Conservation (phyloP, 2,888 invertebrate species). For the Eueremaeus valkanovi region DNA sequence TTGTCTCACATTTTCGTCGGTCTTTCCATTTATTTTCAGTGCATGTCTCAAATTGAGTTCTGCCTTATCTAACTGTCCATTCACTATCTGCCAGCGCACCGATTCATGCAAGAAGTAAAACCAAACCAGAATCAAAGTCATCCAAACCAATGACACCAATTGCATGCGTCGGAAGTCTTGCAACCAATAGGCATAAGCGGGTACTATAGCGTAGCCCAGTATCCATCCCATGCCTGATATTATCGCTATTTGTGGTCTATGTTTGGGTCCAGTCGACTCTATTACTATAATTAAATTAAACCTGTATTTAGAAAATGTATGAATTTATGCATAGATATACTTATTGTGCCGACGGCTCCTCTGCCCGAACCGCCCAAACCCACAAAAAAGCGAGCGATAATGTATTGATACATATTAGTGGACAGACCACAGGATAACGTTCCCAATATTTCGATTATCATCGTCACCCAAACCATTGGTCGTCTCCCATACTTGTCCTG, state of each 20-base stretch:
- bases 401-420: background rate
- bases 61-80: too few species aligned
- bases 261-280: background rate
- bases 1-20: too few species aligned
- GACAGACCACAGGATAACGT: conserved; percentile 1
- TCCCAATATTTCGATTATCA: background rate
- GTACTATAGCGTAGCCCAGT: conserved; percentile 31
- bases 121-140: background rate
- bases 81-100: too few species aligned
- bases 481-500: conserved; percentile 31
- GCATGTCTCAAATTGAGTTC: too few species aligned
- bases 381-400: conserved; percentile 23
- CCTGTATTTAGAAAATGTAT: background rate
- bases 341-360: background rate
- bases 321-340: background rate
- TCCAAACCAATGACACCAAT: background rate
- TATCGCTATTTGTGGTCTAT: conserved; percentile 18
- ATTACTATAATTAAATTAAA: background rate
- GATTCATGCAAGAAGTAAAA: too few species aligned
- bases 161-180: conserved; percentile 19
- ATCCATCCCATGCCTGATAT: conserved; percentile 28
- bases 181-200: conserved; percentile 25
- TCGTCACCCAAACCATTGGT: conserved; percentile 5
- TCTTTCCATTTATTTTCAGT: too few species aligned
- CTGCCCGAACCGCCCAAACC: conserved; percentile 4